Evolutionary conservation across 2,113 vertebrate genomes (phyloP).

Genomic region (Melanerpes formicivorus): DNA sequence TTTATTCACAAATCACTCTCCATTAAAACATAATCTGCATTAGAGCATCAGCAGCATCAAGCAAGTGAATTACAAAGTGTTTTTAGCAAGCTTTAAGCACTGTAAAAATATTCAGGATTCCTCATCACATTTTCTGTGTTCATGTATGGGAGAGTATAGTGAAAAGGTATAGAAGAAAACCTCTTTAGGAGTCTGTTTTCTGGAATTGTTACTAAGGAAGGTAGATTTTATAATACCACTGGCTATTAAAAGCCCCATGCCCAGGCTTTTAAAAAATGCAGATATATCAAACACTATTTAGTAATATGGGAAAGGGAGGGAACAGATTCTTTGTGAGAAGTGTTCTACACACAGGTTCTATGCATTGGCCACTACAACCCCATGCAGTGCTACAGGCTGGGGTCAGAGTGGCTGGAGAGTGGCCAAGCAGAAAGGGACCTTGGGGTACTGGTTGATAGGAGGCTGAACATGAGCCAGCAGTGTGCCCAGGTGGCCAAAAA

Average conservation of each 20-base stretch:
- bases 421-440: too few relatives aligned
- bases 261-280: background rate
- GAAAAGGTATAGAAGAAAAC: background rate
- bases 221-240: background rate
- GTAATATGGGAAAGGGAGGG: background rate
- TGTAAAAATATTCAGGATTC: background rate
- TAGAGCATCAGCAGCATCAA: conserved; percentile 22
- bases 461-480: too few relatives aligned
- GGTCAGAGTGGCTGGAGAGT: too few relatives aligned
- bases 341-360: background rate
- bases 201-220: background rate
- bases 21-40: conserved; percentile 31
- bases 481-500: too few relatives aligned
- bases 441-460: too few relatives aligned
- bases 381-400: too few relatives aligned
- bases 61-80: background rate
- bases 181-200: background rate
- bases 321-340: background rate
- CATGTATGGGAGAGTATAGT: background rate
- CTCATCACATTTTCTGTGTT: background rate
- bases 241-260: background rate
- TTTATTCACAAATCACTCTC: conserved; percentile 51
- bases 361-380: too few relatives aligned
- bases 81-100: background rate
- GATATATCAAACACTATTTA: background rate